Percentiles rank a stretch among this genome's conserved stretches.
phyloP scores from a whole-genome alignment of 2,113 vertebrate genomes.

The Sterna hirundo region DNA sequence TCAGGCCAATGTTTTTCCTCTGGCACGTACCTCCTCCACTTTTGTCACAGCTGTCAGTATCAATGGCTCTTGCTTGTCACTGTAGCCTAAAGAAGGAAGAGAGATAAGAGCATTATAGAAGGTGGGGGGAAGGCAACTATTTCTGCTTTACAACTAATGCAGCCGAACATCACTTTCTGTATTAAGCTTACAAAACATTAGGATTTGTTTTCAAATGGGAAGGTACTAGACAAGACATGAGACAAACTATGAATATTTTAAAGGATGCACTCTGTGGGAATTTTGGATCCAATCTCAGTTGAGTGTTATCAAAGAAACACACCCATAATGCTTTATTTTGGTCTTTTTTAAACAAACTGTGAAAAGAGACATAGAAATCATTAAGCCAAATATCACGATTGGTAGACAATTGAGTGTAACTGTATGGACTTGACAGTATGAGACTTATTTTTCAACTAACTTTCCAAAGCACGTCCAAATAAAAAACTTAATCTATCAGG shows the following conservation, averaged over 20 bases:
- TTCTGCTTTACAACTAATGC: background rate
- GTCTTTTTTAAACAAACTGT: background rate
- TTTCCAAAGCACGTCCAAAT: background rate
- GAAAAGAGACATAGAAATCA: background rate
- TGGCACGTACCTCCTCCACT: constrained; percentile 52
- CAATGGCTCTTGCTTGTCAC: constrained; percentile 75
- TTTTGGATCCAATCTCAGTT: background rate
- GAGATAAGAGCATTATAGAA: constrained; percentile 8
- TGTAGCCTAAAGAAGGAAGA: constrained; percentile 76
- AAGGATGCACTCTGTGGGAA: background rate
- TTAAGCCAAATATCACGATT: background rate
- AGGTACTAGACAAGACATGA: background rate
- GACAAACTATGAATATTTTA: background rate
- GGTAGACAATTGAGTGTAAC: background rate
- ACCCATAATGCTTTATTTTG: background rate
- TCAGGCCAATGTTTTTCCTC: constrained; percentile 69
- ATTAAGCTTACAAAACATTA: background rate
- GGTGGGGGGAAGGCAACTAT: background rate
- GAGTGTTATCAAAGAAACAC: background rate
- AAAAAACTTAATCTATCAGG: background rate
- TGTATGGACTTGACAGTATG: background rate
- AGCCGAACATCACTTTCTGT: background rate
- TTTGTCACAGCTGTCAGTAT: constrained; percentile 76
- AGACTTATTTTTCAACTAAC: background rate
- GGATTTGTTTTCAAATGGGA: background rate